Base-by-base conservation (phyloP, 2,113 vertebrate species). In the Antennarius striatus region DNA sequence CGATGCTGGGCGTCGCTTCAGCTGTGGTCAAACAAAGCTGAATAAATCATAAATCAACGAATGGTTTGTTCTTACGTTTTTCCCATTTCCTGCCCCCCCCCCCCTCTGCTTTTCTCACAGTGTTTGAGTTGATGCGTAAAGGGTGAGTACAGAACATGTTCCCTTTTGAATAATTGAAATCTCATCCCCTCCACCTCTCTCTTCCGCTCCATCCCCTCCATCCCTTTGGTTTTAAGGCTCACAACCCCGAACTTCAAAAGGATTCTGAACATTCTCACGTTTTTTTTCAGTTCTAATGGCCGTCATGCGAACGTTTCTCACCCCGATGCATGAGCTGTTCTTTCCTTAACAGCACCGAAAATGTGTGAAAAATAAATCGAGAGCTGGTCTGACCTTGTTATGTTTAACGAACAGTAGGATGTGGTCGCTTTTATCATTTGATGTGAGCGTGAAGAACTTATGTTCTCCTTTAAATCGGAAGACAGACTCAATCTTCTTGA, bases 111-210 rank as follows among this genome's bases (percentile, higher is more conserved):
- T 61, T 71, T 45, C 75, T 60, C 73, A 71, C 92, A 99, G 98
- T 98, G 85, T 99, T 99, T 91, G 98, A 99, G 90, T 93, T 99
- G 77, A 94, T 99, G 93, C 94, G 89, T 68, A 97, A 99, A 85
- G 98, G 98, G 98, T 99, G 91, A 96, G 98, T 98, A 90, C 57
- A 74, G 46, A 74, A 49, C 43, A 3, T 58, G 29, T 69, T 40
- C 64, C 67, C 69, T 61, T 46, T 42, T 63, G 12, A 54, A 73
- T 85, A 74, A 87, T 88, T 77, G 6, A 88, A 73, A 16, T 17
- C 60, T 28, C 47, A 13, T 63, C 42, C 45, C 29, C 6, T 68
- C 75, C 56, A 52, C 63, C 45, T n/a, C 57, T 75, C 61, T 62
- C 64, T 42, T 56, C 64, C 67, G 43, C 76, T 61, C 49, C 42